Percentiles rank a stretch among this genome's conserved stretches.
Conservation (phyloP, 2,888 invertebrate species). For the Psylliodes chrysocephalus region DNA sequence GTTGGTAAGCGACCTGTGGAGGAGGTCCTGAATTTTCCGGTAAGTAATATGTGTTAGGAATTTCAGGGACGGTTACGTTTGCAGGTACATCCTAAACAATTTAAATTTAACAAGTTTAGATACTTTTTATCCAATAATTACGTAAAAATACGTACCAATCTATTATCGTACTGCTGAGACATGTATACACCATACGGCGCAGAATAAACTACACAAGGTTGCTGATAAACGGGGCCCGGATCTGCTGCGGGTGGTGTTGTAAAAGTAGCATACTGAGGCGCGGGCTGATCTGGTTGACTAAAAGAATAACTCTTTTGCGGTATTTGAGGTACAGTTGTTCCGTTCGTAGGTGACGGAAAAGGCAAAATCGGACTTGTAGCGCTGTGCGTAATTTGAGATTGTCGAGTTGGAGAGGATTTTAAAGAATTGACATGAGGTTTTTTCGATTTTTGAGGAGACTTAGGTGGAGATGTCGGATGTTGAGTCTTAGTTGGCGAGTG, state of each 20-base stretch:
- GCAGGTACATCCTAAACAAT: constrained; percentile 19
- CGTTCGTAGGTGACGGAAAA: constrained; percentile 56
- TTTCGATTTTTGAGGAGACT: constrained; percentile 54
- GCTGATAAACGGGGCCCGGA: constrained; percentile 51
- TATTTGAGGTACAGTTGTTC: constrained; percentile 32
- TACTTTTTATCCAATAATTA: not conserved
- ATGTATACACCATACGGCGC: constrained; percentile 57
- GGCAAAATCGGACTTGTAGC: constrained; percentile 63
- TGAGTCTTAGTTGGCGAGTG: constrained; percentile 43
- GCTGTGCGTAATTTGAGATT: constrained; percentile 54
- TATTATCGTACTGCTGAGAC: constrained; percentile 57
- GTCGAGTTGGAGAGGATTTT: constrained; percentile 51
- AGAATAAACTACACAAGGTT: constrained; percentile 59
- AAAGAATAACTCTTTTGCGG: constrained; percentile 25
- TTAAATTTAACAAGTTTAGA: not conserved
- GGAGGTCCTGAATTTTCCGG: constrained; percentile 45
- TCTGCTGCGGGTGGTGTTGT: constrained; percentile 26
- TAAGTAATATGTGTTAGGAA: constrained; percentile 15
- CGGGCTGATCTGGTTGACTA: constrained; percentile 29
- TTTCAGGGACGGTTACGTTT: constrained; percentile 11
- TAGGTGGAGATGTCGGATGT: constrained; percentile 35
- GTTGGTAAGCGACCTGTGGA: constrained; percentile 47
- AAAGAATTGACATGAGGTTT: constrained; percentile 39
- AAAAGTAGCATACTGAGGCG: constrained; percentile 44
- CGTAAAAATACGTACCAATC: constrained; percentile 60